Evolutionary conservation across 2,797 vertebrate genomes (phyloP).

Genomic region (Oreochromis grahami): DNA sequence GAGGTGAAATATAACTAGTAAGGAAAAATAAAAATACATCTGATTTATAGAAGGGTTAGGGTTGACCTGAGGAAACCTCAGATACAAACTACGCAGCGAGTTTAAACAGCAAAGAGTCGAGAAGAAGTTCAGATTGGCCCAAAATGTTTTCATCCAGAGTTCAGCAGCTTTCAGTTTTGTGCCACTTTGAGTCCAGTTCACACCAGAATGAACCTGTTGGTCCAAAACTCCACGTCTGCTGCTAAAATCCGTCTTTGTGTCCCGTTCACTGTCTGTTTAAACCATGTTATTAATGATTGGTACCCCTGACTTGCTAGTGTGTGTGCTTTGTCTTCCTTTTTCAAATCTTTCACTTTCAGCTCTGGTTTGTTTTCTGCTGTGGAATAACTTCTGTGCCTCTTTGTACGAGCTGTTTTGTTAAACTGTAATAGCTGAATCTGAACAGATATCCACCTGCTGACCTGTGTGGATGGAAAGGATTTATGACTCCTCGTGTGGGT

Average conservation of each 20-base stretch:
- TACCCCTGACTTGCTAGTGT: accelerated
- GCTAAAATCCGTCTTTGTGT: neutral
- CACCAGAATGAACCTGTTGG: neutral
- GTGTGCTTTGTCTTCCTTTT: neutral
- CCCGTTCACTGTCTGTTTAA: neutral
- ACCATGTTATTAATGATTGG: neutral
- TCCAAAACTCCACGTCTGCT: neutral
- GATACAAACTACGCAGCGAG: no score
- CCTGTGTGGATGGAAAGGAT: neutral
- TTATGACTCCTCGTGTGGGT: neutral
- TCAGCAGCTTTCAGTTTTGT: accelerated
- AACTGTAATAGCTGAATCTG: neutral
- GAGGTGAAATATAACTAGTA: accelerated
- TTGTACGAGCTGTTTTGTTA: neutral
- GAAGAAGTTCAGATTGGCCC: accelerated
- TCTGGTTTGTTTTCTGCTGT: neutral
- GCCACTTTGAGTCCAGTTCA: accelerated
- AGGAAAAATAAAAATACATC: no score
- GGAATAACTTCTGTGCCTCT: neutral
- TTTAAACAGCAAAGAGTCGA: no score
- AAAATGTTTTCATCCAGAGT: accelerated
- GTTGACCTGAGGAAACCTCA: no score
- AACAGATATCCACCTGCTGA: accelerated
- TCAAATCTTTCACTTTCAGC: neutral
- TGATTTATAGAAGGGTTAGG: no score